phyloP scores from a whole-genome alignment of 2,113 vertebrate species.

The Stercorarius parasiticus region DNA sequence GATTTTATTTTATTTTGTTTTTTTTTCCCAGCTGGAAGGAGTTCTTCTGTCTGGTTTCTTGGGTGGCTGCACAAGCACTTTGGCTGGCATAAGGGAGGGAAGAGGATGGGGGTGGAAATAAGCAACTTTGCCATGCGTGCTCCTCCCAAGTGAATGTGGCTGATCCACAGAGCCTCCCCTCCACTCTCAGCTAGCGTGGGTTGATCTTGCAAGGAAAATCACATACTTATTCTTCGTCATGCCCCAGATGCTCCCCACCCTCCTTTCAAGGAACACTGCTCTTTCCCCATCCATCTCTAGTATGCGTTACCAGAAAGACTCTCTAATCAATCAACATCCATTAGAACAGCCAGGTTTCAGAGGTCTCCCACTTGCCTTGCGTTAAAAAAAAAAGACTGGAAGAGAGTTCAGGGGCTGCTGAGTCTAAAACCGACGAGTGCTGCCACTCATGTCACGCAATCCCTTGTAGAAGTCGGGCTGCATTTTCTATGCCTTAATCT shows the following conservation, averaged over 20 bases:
- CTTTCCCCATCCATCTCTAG: neutral
- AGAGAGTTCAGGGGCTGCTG: neutral
- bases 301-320: neutral
- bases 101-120: neutral
- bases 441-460: neutral
- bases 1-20: neutral
- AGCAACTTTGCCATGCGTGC: neutral
- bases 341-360: neutral
- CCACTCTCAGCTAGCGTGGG: neutral
- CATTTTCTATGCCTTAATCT: neutral
- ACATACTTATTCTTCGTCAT: neutral
- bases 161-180: neutral
- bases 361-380: neutral
- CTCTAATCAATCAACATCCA: neutral
- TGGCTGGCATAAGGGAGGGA: neutral
- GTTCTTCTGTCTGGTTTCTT: conserved; percentile 34
- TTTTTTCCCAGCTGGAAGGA: neutral
- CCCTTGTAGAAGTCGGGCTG: neutral
- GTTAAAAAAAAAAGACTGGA: neutral
- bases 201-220: neutral
- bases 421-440: neutral
- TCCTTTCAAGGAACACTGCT: neutral
- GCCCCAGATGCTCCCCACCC: neutral
- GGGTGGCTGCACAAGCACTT: conserved; percentile 27
- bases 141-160: neutral